Evolutionary conservation across 2,888 invertebrate species (phyloP).

Genomic region (Atherix ibis): DNA sequence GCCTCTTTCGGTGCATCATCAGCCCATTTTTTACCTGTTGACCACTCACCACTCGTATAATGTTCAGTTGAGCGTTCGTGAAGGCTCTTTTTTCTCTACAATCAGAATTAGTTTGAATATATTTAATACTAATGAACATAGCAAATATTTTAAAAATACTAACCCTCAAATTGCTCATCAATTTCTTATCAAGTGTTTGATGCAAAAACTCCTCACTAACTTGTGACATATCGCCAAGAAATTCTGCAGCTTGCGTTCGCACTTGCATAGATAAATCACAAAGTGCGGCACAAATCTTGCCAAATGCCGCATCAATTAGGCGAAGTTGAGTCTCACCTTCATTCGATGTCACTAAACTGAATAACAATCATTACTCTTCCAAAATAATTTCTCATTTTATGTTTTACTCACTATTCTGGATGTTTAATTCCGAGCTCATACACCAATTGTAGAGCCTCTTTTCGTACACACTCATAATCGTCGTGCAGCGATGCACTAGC

Average conservation of each 20-base stretch:
- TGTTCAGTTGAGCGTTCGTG: slow-evolving; percentile 75
- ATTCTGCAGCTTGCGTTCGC: slow-evolving; percentile 65
- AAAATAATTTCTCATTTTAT: neutral
- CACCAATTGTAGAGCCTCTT: slow-evolving; percentile 70
- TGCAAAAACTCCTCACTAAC: slow-evolving; percentile 82
- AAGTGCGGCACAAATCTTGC: slow-evolving; percentile 81
- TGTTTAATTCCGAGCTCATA: slow-evolving; percentile 75
- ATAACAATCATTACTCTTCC: no score
- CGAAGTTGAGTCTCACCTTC: slow-evolving; percentile 73
- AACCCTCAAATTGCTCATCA: slow-evolving; percentile 89
- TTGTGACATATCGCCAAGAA: slow-evolving; percentile 71
- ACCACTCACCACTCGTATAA: slow-evolving; percentile 78
- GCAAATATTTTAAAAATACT: slow-evolving; percentile 12
- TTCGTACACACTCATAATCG: slow-evolving; percentile 85
- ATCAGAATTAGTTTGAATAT: slow-evolving; percentile 7
- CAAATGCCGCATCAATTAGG: slow-evolving; percentile 90
- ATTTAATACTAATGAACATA: neutral
- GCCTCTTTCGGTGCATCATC: slow-evolving; percentile 67
- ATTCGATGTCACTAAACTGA: slow-evolving; percentile 48
- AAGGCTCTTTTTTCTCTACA: slow-evolving; percentile 60
- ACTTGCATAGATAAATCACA: slow-evolving; percentile 86
- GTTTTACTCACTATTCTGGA: slow-evolving; percentile 56
- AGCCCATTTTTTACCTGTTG: slow-evolving; percentile 77
- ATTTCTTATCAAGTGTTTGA: slow-evolving; percentile 94
- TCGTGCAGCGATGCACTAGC: slow-evolving; percentile 67